A percentile compares a stretch with the other conserved stretches of the same genome.
Evolutionary conservation across 2,797 vertebrate genomes (phyloP).

Genomic region (Serranus cabrilla): DNA sequence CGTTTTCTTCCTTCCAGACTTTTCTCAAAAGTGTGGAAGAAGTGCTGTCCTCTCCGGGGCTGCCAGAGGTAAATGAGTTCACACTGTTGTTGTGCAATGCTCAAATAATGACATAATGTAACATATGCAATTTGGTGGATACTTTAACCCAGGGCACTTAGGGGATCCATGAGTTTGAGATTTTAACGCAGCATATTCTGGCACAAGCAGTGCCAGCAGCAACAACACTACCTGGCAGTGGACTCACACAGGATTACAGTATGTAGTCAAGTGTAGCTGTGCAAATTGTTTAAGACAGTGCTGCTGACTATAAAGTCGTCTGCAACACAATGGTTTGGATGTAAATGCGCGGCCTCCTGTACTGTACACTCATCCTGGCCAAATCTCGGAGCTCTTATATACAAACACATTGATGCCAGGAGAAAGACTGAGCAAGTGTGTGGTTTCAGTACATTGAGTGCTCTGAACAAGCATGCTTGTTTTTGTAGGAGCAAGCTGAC

Average conservation of each 20-base stretch:
- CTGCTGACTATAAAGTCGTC: constrained; percentile 7
- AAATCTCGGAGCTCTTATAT: constrained; percentile 39
- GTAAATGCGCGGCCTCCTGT: constrained; percentile 37
- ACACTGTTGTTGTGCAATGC: constrained; percentile 58
- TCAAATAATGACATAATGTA: constrained; percentile 60
- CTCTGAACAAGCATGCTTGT: constrained; percentile 64
- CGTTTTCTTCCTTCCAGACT: constrained; percentile 80
- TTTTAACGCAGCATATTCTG: constrained; percentile 44
- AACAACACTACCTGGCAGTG: constrained; percentile 38
- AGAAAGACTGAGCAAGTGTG: constrained; percentile 47
- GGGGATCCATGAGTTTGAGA: constrained; percentile 26
- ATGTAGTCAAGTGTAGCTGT: background rate
- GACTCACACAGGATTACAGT: constrained; percentile 17
- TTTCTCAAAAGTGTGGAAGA: constrained; percentile 92
- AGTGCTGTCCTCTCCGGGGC: constrained; percentile 84
- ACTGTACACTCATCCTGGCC: constrained; percentile 25
- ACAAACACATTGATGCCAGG: constrained; percentile 49
- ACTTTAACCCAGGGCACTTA: constrained; percentile 38
- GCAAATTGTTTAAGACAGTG: constrained; percentile 5
- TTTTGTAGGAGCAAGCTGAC: constrained; percentile 74
- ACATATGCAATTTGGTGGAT: constrained; percentile 54
- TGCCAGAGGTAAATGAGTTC: constrained; percentile 80
- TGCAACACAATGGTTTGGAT: constrained; percentile 23
- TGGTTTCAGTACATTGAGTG: constrained; percentile 60
- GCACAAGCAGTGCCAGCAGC: constrained; percentile 19